Conservation (phyloP, 1,140 invertebrate species). For the Halictus rubicundus region DNA sequence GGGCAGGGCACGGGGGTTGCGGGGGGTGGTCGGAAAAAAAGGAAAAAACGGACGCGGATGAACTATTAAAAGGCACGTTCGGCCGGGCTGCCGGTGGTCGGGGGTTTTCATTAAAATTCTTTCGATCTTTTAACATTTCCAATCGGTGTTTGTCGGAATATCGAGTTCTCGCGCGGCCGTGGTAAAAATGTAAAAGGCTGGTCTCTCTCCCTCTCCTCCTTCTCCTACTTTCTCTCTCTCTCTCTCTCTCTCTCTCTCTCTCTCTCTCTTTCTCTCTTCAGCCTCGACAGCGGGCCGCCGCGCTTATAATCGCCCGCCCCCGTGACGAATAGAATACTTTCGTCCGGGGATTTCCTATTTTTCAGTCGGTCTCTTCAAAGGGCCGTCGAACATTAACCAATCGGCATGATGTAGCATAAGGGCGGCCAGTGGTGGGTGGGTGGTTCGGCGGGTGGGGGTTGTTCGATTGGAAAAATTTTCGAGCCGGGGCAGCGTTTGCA, state of each 20-base stretch:
- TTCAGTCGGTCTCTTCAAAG: conserved; percentile 28
- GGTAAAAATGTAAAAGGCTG: conserved; percentile 65
- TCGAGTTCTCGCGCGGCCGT: conserved; percentile 63
- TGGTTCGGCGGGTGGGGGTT: too few relatives aligned
- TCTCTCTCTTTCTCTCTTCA: not conserved
- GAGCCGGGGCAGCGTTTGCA: conserved; percentile 2
- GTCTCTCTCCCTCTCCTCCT: not conserved
- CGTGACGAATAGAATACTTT: conserved; percentile 46
- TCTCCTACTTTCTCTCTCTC: not conserved
- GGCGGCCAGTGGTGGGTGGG: too few relatives aligned
- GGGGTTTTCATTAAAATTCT: conserved; percentile 70
- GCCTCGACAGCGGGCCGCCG: not conserved
- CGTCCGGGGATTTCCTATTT: conserved; percentile 26
- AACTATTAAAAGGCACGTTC: conserved; percentile 70
- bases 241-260: not conserved
- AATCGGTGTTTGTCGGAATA: conserved; percentile 69
- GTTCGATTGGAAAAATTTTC: conserved; percentile 10
- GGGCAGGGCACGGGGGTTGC: conserved; percentile 8
- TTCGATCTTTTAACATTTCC: conserved; percentile 69
- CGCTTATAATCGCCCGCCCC: conserved; percentile 22
- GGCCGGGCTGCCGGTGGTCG: conserved; percentile 48
- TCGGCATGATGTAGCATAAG: not conserved
- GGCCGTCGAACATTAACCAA: not conserved
- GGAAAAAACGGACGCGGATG: conserved; percentile 62
- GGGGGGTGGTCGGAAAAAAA: conserved; percentile 26